phyloP scores from a whole-genome alignment of 2,888 invertebrate genomes.

The Molorchus minor region DNA sequence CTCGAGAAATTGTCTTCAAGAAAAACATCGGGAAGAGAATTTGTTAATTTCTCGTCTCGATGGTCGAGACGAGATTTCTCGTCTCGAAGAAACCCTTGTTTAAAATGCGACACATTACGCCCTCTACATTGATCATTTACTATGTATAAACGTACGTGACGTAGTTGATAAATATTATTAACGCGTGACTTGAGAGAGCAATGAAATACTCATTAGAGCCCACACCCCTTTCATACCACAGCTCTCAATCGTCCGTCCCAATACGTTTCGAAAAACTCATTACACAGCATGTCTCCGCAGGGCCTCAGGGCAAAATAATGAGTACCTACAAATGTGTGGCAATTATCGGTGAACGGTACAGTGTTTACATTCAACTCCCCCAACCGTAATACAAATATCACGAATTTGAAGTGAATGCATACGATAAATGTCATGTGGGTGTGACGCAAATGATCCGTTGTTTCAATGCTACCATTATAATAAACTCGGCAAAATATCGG shows the following conservation, averaged over 20 bases:
- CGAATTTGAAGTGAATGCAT: background rate
- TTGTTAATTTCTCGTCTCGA: no score
- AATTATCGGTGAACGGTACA: constrained; percentile 14
- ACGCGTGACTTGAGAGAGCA: background rate
- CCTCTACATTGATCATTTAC: no score
- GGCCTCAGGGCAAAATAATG: constrained; percentile 12
- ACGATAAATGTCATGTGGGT: background rate
- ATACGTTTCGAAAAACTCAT: constrained; percentile 8
- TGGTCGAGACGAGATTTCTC: no score
- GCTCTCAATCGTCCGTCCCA: background rate
- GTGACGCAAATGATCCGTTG: background rate
- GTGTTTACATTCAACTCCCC: constrained; percentile 2
- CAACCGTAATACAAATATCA: background rate
- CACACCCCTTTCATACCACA: background rate
- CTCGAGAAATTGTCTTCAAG: no score
- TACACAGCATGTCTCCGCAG: background rate
- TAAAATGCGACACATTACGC: no score
- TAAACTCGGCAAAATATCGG: background rate
- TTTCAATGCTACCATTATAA: background rate
- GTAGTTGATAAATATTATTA: no score
- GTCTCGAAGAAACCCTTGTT: no score
- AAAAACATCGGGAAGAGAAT: no score
- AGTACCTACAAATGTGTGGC: constrained; percentile 11
- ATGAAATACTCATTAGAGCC: background rate
- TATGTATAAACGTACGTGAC: no score